Evolutionary conservation across 64 coral and sea anemone species (phyloP), one percentile per base, ranked within the genome.

Genomic region (Dendronephthya gigantea): DNA sequence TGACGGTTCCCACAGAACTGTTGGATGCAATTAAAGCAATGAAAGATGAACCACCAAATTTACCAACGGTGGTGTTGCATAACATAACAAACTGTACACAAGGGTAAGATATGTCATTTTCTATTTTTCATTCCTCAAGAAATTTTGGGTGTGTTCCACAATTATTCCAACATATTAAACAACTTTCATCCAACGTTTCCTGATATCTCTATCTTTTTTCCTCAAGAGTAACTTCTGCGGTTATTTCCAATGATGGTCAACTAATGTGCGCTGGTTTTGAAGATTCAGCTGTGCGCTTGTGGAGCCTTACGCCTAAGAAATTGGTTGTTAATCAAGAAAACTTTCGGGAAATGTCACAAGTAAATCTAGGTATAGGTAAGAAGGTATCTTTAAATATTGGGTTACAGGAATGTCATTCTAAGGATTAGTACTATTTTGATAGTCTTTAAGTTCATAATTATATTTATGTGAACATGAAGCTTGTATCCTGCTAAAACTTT

Each of bases 241-340:
- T 88, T 9, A 41, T 98, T 68, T 91, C 92, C 23, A 93, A 93
- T 49, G 89, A 98, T 91, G 82, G 72, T 70, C 86, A 87, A 23
- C 85, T 91, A 40, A 40, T 98, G 14, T 93, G 89, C 76, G 92
- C 91, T 87, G 95, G 95, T 10, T 98, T 98, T 93, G 95, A 98
- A 88, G 95, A 98, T 66, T 98, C 95, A 4, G 89, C 92, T 25
- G 51, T 98, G 7, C 58, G 86, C n/a, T 35, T 98, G 17, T 98
- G 90, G 95, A 98, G 95, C 85, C 85, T 98, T 38, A 98, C 92
- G 14, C 89, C 95, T 13, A 98, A 98, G 82, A 98, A 98, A 39
- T 89, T 98, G 36, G 87, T 93, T 2, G 88, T 89, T 48, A 82
- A 92, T 85, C 93, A 90, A 89, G 82, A 72, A 36, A 90, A 84